Evolutionary conservation across 2,113 vertebrate genomes (phyloP), one percentile per base, ranked within the genome.

Genomic region (Trogon melanurus): DNA sequence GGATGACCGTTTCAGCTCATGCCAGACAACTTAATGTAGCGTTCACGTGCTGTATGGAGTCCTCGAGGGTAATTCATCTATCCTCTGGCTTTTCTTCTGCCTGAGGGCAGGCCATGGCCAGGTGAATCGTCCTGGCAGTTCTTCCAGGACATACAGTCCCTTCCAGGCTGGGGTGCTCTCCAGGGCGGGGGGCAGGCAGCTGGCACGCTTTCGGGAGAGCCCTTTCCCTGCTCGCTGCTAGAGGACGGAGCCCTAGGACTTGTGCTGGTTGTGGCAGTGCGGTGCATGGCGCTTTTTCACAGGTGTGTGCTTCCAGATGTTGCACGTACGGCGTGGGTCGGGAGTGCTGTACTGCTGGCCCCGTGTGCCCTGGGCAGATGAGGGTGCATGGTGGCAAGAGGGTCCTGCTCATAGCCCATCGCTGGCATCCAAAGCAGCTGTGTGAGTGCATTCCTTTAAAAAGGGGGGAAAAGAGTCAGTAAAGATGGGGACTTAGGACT

Each of bases 321-420:
- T 56, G 26, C 19, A 3, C 0, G 9, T 12, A 11, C 1, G 3
- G 78, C 2, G 1, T 0, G 3, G 51, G 45, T 50, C 57, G 16
- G 79, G 45, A 44, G 61, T 29, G 67, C 62, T 3, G 1, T 23
- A 19, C 20, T 22, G 6, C 22, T 13, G 50, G 13, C 38, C 2
- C 0, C 0, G 0, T 5, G 41, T 44, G 41, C 54, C 20, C 2
- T 2, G 48, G n/a, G 4, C 23, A 18, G 51, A 4, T 15, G 23
- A 7, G 15, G 36, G 22, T 15, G 29, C 13, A 1, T 0, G 4
- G 27, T 1, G 1, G 32, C 70, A 41, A 47, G 29, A 65, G 30
- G 25, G 25, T 38, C 30, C 14, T 0, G 3, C 6, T 10, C 30
- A 9, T 4, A 30, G 21, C 32, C 67, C 0, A 0, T 48, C 11